Conservation (phyloP, 2,113 vertebrate genomes). For the Fulica atra region DNA sequence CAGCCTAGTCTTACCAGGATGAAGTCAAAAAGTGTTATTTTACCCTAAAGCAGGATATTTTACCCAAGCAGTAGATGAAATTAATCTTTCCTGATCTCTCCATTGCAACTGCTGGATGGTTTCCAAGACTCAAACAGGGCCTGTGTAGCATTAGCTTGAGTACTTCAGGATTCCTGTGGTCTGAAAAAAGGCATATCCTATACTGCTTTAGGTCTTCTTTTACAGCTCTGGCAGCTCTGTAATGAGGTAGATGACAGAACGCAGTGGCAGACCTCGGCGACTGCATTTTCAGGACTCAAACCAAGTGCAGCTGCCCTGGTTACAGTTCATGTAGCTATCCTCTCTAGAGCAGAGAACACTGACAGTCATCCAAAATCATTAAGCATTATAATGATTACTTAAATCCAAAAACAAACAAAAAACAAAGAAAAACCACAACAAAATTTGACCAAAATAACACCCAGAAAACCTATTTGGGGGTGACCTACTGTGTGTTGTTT, state of each 20-base stretch:
- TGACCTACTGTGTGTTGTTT: background rate
- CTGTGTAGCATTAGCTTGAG: background rate
- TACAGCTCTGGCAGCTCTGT: background rate
- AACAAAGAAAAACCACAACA: background rate
- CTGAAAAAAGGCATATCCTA: background rate
- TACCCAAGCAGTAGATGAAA: background rate
- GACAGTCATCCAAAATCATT: background rate
- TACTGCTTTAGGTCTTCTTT: background rate
- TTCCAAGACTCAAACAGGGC: background rate
- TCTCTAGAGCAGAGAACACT: background rate
- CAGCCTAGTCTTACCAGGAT: background rate
- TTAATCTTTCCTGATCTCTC: background rate
- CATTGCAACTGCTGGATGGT: background rate
- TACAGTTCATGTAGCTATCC: background rate
- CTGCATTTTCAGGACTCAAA: background rate
- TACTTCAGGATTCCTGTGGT: background rate
- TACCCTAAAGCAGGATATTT: background rate
- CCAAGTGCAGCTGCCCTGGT: background rate
- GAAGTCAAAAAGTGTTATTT: background rate
- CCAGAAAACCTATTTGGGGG: background rate
- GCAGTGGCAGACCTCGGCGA: rapidly evolving
- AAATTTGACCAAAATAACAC: background rate
- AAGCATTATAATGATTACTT: background rate
- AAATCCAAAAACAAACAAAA: background rate
- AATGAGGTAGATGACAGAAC: background rate